A percentile compares a stretch with the other conserved stretches of the same genome.
Conservation (phyloP, 2,797 vertebrate genomes). For the Mycteria americana region DNA sequence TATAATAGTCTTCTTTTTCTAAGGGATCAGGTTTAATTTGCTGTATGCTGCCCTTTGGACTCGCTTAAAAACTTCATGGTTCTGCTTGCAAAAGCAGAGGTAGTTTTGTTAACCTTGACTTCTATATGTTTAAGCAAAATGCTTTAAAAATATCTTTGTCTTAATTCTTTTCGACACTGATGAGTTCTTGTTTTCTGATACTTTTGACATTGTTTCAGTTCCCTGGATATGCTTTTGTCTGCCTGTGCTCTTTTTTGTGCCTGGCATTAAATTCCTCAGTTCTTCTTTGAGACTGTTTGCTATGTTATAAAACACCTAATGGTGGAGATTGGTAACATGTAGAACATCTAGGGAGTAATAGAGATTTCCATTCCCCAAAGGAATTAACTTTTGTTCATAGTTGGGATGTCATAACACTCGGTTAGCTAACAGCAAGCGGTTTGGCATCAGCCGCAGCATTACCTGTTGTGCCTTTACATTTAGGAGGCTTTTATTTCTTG, state of each 20-base stretch:
- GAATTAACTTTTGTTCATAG: background rate
- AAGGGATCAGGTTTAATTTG: background rate
- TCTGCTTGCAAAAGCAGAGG: background rate
- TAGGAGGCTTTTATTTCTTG: background rate
- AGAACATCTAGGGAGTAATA: background rate
- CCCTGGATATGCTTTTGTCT: slow-evolving; percentile 57
- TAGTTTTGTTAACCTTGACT: background rate
- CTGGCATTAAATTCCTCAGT: background rate
- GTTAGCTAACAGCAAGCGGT: background rate
- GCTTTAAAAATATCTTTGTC: background rate
- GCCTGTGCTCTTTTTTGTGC: background rate
- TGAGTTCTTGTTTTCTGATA: background rate
- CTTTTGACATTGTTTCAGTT: background rate
- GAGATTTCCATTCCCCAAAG: background rate
- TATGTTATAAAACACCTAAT: background rate
- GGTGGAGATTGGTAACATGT: background rate
- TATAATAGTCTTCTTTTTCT: background rate
- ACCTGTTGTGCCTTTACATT: background rate
- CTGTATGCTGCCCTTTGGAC: background rate
- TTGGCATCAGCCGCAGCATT: background rate
- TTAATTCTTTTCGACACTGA: background rate
- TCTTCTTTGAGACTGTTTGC: background rate
- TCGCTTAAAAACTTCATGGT: background rate
- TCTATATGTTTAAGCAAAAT: background rate
- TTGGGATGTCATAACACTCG: background rate